These are phyloP conservation scores for Clarias laeviceps DNA, from an alignment of 2,797 vertebrate species.

Conservation along the genomic window DNA sequence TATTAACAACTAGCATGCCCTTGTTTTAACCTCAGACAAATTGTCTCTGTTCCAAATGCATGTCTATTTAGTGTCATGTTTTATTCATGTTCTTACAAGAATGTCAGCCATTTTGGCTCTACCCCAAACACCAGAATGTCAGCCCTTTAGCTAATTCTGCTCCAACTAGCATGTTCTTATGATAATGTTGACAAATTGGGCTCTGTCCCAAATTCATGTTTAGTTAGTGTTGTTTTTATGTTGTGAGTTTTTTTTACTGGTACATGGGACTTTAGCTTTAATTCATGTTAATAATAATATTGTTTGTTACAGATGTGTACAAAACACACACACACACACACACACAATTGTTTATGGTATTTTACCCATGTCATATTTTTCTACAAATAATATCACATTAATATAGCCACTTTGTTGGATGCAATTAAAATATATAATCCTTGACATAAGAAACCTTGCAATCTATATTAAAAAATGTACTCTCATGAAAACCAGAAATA, in stretches of 20 bases:
- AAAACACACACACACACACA: too few relatives aligned
- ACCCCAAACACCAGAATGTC: not conserved
- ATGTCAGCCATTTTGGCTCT: slow-evolving; percentile 1
- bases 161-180: not conserved
- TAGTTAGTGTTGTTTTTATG: not conserved
- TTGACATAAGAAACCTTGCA: too few relatives aligned
- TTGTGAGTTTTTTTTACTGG: not conserved
- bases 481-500: too few relatives aligned
- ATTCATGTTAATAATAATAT: not conserved
- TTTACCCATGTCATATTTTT: too few relatives aligned
- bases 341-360: too few relatives aligned
- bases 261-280: not conserved
- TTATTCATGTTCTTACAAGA: slow-evolving; percentile 2
- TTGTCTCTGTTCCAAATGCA: not conserved
- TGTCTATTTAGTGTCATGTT: not conserved
- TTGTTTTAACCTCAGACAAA: not conserved
- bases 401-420: too few relatives aligned
- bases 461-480: too few relatives aligned
- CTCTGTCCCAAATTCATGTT: not conserved
- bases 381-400: too few relatives aligned
- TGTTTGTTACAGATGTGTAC: too few relatives aligned
- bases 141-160: not conserved
- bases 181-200: not conserved
- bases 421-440: too few relatives aligned
- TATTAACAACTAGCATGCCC: not conserved